phyloP scores from a whole-genome alignment of 2,113 vertebrate species.

The Castor canadensis region DNA sequence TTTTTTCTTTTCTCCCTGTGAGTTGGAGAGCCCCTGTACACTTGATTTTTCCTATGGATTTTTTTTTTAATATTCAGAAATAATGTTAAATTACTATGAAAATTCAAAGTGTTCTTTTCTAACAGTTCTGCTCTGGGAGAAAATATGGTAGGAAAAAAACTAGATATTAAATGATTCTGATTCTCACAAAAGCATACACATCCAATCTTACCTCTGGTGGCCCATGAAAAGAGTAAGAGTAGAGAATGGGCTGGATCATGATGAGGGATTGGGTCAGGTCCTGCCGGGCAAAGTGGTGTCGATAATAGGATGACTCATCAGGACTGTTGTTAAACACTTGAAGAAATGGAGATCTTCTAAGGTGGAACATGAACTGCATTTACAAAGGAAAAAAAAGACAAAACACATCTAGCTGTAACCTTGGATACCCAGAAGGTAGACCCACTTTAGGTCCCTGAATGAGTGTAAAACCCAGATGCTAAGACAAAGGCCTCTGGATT shows the following conservation, averaged over 20 bases:
- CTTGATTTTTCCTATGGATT: neutral
- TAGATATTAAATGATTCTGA: neutral
- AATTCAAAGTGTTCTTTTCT: neutral
- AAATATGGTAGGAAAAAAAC: neutral
- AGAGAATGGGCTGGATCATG: slow-evolving; percentile 98
- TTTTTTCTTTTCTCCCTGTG: no score
- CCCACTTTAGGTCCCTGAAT: neutral
- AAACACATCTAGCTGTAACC: neutral
- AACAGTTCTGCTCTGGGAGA: neutral
- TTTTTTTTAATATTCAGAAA: slow-evolving; percentile 24
- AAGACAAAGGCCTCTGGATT: neutral
- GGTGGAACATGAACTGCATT: slow-evolving; percentile 97
- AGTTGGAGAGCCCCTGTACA: no score
- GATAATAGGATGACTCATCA: slow-evolving; percentile 96
- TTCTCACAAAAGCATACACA: neutral
- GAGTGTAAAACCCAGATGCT: neutral
- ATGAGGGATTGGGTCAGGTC: slow-evolving; percentile 98
- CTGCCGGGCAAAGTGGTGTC: slow-evolving; percentile 96
- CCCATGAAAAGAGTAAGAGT: slow-evolving; percentile 97
- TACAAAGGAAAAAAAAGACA: neutral
- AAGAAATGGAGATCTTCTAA: slow-evolving; percentile 96
- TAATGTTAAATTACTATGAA: slow-evolving; percentile 33
- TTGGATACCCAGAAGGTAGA: neutral
- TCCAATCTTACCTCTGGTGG: slow-evolving; percentile 93
- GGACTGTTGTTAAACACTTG: slow-evolving; percentile 99